Percentiles rank a stretch among this genome's conserved stretches.
These are phyloP conservation scores for Benitochromis conjunctus DNA, from an alignment of 2,113 vertebrate species.

Conservation along the genomic window DNA sequence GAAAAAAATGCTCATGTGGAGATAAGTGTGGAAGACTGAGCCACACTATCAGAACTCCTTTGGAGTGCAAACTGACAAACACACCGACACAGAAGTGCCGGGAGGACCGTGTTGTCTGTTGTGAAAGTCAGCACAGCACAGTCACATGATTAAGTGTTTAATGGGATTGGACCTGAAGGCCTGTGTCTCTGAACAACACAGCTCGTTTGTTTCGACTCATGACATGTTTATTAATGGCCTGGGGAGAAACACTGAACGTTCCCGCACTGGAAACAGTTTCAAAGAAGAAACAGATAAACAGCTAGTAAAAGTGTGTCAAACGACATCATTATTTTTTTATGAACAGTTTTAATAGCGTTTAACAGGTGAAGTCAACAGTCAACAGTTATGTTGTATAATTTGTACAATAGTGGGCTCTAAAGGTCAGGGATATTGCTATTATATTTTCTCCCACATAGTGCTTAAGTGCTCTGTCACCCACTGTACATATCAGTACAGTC, in stretches of 20 bases:
- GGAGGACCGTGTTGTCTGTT: neutral
- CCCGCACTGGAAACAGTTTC: neutral
- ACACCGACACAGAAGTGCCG: neutral
- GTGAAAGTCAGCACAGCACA: slow-evolving; percentile 22
- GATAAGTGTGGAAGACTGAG: neutral
- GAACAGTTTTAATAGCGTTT: neutral
- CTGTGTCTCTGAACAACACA: slow-evolving; percentile 8
- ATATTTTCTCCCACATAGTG: neutral
- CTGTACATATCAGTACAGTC: neutral
- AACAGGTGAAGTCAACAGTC: neutral
- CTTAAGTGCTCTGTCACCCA: neutral
- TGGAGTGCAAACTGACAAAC: neutral
- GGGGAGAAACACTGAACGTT: neutral
- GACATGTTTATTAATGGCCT: neutral
- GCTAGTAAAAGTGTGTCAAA: neutral
- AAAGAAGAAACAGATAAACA: neutral
- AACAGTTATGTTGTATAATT: neutral
- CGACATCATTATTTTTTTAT: neutral
- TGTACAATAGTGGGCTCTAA: neutral
- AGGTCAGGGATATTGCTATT: neutral
- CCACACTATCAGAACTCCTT: neutral
- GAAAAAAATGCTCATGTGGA: neutral
- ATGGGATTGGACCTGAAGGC: slow-evolving; percentile 48
- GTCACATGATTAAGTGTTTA: slow-evolving; percentile 64
- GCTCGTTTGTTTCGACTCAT: slow-evolving; percentile 6